Evolutionary conservation across 2,797 vertebrate species (phyloP), one percentile per base, ranked within the genome.

Genomic region (Artibeus jamaicensis): DNA sequence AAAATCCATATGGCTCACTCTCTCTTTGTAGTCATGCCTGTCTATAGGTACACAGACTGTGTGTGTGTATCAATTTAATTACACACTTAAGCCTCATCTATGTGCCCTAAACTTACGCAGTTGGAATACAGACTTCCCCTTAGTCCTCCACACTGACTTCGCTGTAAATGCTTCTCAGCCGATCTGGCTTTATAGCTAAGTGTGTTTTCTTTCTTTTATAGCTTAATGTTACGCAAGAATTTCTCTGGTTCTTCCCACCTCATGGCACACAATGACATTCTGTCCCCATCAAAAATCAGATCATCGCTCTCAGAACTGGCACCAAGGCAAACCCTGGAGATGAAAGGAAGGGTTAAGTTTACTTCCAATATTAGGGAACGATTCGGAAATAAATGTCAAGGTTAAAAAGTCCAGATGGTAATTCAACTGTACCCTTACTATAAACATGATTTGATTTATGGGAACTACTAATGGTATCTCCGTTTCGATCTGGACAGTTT

Each of bases 391-490:
- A 99, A 99, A 99, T 99, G 99, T 99, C 98, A 98, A 99, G 99
- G 99, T 99, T 99, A 99, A 99, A 99, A 99, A 99, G 99, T 99
- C 99, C 99, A 99, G 99, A 99, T 99, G 99, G 99, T 99, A 99
- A 99, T 99, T 99, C 99, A 98, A 99, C 98, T 98, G 98, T 99
- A 99, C 99, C 99, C 98, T 98, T 94, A 97, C 99, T 99, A 99
- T 99, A 99, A 99, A 99, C 98, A 99, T 97, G 97, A 97, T 97
- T 97, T 99, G 99, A 99, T 99, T 99, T 99, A 99, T 99, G 99
- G 98, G 98, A 98, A 98, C 98, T 98, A 99, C 99, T 99, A 99
- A 99, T 99, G 99, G 99, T 99, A 99, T 99, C 99, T 99, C 98
- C 98, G 99, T 99, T 99, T 99, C 98, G 99, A 99, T 99, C 99